Percentiles rank a stretch among this genome's conserved stretches.
phyloP scores from a whole-genome alignment of 1,140 invertebrate genomes.

The Delia radicum region DNA sequence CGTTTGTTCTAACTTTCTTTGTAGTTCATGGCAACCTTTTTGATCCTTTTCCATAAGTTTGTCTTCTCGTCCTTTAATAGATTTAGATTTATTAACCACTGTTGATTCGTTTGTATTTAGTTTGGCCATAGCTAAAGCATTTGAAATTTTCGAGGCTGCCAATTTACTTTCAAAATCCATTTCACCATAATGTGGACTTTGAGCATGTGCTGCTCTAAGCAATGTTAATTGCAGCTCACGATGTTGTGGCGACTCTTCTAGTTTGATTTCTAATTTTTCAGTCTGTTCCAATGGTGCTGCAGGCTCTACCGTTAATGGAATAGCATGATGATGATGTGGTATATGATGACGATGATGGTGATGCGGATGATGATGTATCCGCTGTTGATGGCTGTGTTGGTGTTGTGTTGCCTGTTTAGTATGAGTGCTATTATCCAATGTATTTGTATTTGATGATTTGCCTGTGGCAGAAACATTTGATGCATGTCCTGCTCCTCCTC shows the following conservation, averaged over 20 bases:
- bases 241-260: slow-evolving; percentile 49
- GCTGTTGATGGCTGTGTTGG: slow-evolving; percentile 29
- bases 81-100: background rate
- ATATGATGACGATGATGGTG: slow-evolving; percentile 28
- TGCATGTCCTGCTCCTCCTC: background rate
- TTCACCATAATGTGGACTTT: slow-evolving; percentile 33
- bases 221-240: slow-evolving; percentile 42
- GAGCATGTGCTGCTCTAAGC: slow-evolving; percentile 36
- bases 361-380: background rate
- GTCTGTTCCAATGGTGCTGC: slow-evolving; percentile 50
- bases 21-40: no score
- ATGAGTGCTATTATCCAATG: background rate
- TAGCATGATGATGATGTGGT: slow-evolving; percentile 49
- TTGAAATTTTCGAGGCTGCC: slow-evolving; percentile 50
- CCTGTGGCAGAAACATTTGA: background rate
- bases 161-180: slow-evolving; percentile 53
- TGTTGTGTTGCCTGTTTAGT: background rate
- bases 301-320: slow-evolving; percentile 48
- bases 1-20: no score
- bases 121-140: slow-evolving; percentile 39
- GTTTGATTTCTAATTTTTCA: slow-evolving; percentile 51
- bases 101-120: slow-evolving; percentile 18
- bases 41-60: no score
- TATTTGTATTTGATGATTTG: slow-evolving; percentile 9
- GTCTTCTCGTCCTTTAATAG: background rate